phyloP scores from a whole-genome alignment of 2,113 vertebrate species.

The Grus americana region DNA sequence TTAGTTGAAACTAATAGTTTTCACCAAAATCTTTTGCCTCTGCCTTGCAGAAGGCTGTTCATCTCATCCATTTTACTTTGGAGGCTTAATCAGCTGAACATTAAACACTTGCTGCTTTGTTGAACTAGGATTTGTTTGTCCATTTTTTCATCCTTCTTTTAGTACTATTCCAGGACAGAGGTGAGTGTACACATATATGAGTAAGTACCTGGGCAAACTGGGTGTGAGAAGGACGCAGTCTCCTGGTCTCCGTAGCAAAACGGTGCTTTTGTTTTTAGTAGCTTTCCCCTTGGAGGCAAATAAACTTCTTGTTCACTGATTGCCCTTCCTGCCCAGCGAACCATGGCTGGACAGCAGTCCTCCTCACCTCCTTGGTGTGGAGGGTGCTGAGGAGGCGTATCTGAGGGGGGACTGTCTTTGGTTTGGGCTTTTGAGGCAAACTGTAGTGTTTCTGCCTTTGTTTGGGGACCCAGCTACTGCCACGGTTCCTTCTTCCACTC shows the following conservation, averaged over 20 bases:
- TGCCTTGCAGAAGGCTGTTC: neutral
- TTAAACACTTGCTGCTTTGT: neutral
- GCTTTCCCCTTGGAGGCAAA: neutral
- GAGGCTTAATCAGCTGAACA: neutral
- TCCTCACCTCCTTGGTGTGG: accelerated
- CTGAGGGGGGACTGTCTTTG: neutral
- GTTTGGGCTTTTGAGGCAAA: neutral
- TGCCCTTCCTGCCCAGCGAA: neutral
- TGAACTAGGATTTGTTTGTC: neutral
- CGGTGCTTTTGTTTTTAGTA: neutral
- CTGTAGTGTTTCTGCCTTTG: neutral
- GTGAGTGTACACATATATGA: neutral
- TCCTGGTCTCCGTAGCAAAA: neutral
- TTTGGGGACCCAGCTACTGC: neutral
- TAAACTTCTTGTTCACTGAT: neutral
- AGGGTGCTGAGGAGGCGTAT: neutral
- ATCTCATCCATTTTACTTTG: neutral
- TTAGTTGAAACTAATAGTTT: neutral
- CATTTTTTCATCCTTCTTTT: neutral
- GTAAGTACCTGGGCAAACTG: neutral
- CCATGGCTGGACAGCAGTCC: neutral
- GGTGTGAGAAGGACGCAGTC: neutral
- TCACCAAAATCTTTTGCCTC: neutral
- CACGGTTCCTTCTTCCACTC: neutral
- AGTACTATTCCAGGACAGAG: neutral